phyloP scores from a whole-genome alignment of 2,113 vertebrate genomes.

The Aptenodytes patagonicus region DNA sequence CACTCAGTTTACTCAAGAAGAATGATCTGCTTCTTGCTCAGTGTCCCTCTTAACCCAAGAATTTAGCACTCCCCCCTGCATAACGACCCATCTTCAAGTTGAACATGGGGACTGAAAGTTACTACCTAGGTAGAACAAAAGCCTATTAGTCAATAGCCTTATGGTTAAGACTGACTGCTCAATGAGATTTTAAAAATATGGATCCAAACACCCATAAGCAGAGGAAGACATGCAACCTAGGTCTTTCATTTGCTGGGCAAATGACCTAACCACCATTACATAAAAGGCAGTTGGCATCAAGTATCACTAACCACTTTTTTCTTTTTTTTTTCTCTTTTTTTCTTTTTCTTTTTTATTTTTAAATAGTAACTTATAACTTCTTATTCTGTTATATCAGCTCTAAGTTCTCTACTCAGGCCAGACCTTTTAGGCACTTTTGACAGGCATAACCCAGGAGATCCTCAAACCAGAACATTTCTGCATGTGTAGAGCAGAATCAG shows the following conservation, averaged over 20 bases:
- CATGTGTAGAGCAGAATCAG: not conserved
- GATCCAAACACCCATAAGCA: not conserved
- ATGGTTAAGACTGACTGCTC: not conserved
- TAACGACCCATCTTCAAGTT: not conserved
- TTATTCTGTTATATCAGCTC: not conserved
- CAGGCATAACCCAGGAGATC: not conserved
- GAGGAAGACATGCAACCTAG: not conserved
- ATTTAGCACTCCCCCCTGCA: not conserved
- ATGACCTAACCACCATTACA: not conserved
- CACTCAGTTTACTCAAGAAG: not conserved
- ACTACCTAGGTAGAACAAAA: not conserved
- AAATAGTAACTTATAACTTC: not conserved
- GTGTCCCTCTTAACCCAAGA: not conserved
- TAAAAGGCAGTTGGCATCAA: not conserved
- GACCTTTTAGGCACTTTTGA: not conserved
- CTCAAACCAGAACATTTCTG: not conserved
- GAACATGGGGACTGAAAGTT: not conserved
- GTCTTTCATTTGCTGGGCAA: not conserved
- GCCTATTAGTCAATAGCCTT: not conserved
- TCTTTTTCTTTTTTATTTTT: not conserved
- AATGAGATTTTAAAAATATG: not conserved
- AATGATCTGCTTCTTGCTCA: not conserved
- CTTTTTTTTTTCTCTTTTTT: too few relatives aligned
- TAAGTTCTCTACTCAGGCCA: not conserved
- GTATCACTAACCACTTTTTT: not conserved